Evolutionary conservation across 1,140 invertebrate genomes (phyloP).

Genomic region (Penaeus japonicus): DNA sequence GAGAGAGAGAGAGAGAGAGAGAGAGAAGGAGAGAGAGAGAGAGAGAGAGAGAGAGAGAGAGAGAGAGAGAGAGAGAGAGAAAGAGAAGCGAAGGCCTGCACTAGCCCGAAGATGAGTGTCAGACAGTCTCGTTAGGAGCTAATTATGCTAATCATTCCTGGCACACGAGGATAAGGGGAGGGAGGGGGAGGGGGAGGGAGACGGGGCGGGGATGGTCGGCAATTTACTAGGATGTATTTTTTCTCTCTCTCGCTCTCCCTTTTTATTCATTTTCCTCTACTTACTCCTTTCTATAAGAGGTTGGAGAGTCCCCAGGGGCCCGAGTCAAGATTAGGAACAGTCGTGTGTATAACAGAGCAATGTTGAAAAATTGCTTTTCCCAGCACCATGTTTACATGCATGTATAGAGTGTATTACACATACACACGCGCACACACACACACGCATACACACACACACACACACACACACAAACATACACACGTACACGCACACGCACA

Average conservation of each 20-base stretch:
- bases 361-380: too few relatives aligned
- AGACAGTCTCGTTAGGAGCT: too few relatives aligned
- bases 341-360: too few relatives aligned
- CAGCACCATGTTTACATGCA: neutral
- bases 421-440: conserved; percentile 19
- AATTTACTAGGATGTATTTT: neutral
- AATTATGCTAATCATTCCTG: too few relatives aligned
- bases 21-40: neutral
- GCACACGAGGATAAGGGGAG: neutral
- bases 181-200: neutral
- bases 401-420: neutral
- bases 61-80: neutral
- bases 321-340: too few relatives aligned
- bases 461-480: conserved; percentile 25
- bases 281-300: neutral
- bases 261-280: neutral
- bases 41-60: neutral
- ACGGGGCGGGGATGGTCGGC: neutral
- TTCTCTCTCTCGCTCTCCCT: neutral
- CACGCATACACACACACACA: conserved; percentile 27
- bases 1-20: neutral
- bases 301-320: too few relatives aligned
- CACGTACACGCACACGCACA: neutral
- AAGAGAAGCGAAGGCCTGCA: neutral
- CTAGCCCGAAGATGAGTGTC: too few relatives aligned